Percentiles rank a stretch among this genome's conserved stretches.
Conservation (phyloP, 1,140 invertebrate genomes). For the Tribolium madens region DNA sequence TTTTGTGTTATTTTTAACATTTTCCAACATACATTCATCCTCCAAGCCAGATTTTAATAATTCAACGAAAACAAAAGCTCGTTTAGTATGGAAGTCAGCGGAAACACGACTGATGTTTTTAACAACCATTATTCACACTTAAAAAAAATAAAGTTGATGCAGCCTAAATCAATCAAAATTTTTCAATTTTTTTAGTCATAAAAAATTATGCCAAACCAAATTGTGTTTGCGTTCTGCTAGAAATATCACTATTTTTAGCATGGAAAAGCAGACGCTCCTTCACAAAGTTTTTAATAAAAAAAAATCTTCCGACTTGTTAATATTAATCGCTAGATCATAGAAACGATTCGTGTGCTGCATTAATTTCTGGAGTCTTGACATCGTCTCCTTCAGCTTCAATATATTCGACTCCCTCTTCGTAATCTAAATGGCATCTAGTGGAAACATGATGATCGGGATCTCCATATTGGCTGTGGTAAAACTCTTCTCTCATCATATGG, state of each 20-base stretch:
- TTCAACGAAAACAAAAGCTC: conserved; percentile 36
- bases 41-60: not conserved
- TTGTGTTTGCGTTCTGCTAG: too few species aligned
- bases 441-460: conserved; percentile 74
- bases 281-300: not conserved
- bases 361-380: conserved; percentile 68
- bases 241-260: too few species aligned
- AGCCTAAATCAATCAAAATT: not conserved
- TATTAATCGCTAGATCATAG: conserved; percentile 68
- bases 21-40: too few species aligned
- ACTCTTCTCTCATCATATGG: conserved; percentile 91
- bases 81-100: conserved; percentile 14
- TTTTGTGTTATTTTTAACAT: too few species aligned
- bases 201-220: too few species aligned
- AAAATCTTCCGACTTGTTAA: not conserved
- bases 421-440: conserved; percentile 64
- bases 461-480: conserved; percentile 92
- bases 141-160: conserved; percentile 14
- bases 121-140: not conserved
- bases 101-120: conserved; percentile 19
- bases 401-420: conserved; percentile 73
- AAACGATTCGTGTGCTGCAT: conserved; percentile 67
- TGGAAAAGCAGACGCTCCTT: too few species aligned
- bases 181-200: too few species aligned
- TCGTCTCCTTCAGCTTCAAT: conserved; percentile 71